Conservation (phyloP, 2,113 vertebrate genomes). For the Brachyistius frenatus region DNA sequence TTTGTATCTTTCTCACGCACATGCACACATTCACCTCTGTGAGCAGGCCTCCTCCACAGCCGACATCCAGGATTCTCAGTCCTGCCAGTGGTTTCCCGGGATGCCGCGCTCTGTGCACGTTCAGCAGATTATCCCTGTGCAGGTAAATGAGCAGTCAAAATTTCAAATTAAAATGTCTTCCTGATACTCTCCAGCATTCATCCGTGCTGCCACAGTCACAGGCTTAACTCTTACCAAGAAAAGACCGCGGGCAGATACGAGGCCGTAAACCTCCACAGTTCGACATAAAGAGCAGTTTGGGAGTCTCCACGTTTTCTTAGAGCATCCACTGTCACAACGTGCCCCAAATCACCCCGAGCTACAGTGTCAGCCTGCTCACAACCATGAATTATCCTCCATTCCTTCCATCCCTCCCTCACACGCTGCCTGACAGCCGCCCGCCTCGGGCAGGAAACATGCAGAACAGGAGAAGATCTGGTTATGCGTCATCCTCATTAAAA, state of each 20-base stretch:
- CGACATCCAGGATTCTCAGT: slow-evolving; percentile 91
- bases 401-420: neutral
- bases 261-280: neutral
- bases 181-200: neutral
- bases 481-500: slow-evolving; percentile 50
- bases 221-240: neutral
- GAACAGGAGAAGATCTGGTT: slow-evolving; percentile 8
- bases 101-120: slow-evolving; percentile 77
- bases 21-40: slow-evolving; percentile 86
- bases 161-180: neutral
- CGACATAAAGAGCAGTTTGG: neutral
- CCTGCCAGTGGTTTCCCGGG: slow-evolving; percentile 88
- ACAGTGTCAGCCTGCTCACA: slow-evolving; percentile 23
- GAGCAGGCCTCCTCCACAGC: slow-evolving; percentile 95
- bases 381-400: slow-evolving; percentile 17
- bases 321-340: slow-evolving; percentile 2
- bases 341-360: neutral
- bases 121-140: slow-evolving; percentile 93
- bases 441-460: slow-evolving; percentile 30
- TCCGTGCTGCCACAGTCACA: neutral
- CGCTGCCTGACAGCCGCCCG: slow-evolving; percentile 6
- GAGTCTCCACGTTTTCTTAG: neutral
- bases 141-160: slow-evolving; percentile 31
- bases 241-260: neutral
- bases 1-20: slow-evolving; percentile 18